Conservation (phyloP, 2,888 invertebrate genomes). For the Lasioglossum villosulum region DNA sequence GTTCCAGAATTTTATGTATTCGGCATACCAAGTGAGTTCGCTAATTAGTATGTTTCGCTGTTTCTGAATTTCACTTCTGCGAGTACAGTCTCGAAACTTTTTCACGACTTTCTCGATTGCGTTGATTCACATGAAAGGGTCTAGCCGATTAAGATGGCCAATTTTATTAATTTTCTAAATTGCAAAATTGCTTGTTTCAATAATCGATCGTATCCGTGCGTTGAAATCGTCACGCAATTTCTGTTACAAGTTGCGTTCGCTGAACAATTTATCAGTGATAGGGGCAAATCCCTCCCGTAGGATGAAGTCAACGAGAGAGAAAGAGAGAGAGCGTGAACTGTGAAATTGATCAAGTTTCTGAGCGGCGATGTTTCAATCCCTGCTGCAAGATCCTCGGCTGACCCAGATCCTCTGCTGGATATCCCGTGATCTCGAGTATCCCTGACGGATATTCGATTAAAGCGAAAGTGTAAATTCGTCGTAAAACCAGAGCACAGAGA, state of each 20-base stretch:
- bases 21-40: not conserved
- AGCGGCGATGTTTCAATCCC: conserved; percentile 6
- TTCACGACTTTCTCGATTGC: too few relatives aligned
- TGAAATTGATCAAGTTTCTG: not conserved
- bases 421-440: conserved; percentile 3
- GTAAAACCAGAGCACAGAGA: not conserved
- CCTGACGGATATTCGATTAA: conserved; percentile 7
- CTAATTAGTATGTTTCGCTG: not conserved
- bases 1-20: not conserved
- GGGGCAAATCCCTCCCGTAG: not conserved
- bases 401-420: not conserved
- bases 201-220: too few relatives aligned
- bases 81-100: not conserved
- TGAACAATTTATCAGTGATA: not conserved
- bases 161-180: too few relatives aligned
- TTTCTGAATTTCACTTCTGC: not conserved
- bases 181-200: too few relatives aligned
- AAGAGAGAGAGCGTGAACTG: conserved; percentile 1
- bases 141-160: too few relatives aligned
- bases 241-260: not conserved
- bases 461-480: conserved; percentile 13
- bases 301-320: not conserved
- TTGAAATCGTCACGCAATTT: too few relatives aligned
- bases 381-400: not conserved
- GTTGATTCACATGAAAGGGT: too few relatives aligned